These are phyloP conservation scores for Zaprionus africanus DNA, from an alignment of 1,140 invertebrate genomes.

Conservation along the genomic window DNA sequence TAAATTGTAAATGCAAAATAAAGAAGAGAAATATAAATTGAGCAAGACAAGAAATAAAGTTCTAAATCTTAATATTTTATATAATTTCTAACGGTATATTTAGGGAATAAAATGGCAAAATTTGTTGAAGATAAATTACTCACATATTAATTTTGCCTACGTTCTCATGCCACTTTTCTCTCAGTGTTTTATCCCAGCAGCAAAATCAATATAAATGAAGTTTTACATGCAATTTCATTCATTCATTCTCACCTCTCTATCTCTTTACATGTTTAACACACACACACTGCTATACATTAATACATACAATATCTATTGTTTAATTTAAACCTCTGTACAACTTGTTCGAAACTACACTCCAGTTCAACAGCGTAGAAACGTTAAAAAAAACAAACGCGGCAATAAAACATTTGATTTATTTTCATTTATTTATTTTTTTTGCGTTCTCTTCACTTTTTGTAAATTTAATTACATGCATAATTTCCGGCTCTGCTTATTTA, in stretches of 20 bases:
- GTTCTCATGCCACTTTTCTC: background rate
- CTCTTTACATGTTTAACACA: background rate
- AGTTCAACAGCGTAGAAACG: background rate
- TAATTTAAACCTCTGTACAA: background rate
- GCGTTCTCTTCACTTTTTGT: slow-evolving; percentile 8
- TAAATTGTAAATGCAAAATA: too few relatives aligned
- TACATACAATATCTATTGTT: background rate
- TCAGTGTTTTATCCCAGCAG: background rate
- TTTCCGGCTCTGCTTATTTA: slow-evolving; percentile 48
- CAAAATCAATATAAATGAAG: background rate
- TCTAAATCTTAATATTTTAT: too few relatives aligned
- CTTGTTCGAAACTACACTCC: background rate
- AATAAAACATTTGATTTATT: slow-evolving; percentile 31
- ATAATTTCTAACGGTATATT: too few relatives aligned
- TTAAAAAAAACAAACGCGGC: slow-evolving; percentile 4
- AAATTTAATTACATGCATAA: slow-evolving; percentile 59
- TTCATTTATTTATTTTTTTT: background rate
- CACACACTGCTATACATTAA: background rate
- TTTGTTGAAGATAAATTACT: too few relatives aligned
- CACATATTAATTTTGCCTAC: background rate
- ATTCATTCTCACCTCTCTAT: too few relatives aligned
- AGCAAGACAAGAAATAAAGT: too few relatives aligned
- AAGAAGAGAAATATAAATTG: too few relatives aligned
- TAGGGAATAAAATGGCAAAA: too few relatives aligned
- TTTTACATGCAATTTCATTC: background rate